Evolutionary conservation across 2,113 vertebrate genomes (phyloP), one percentile per base, ranked within the genome.

Genomic region (Lampris incognitus): DNA sequence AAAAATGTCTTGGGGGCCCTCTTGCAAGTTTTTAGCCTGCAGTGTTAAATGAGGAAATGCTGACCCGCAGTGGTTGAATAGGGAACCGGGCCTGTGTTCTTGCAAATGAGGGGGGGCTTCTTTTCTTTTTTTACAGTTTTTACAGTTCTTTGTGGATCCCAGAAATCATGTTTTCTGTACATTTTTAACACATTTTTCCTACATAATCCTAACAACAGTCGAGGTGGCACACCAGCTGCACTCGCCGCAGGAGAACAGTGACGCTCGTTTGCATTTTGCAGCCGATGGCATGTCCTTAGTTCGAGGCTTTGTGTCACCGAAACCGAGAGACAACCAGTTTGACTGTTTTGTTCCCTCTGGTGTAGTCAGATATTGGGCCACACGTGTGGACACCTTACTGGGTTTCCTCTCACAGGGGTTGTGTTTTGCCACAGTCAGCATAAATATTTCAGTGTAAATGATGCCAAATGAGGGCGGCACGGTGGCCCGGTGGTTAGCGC

Each of bases 31-130:
- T 63, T 46, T 72, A 48, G 38, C 48, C 51, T 65, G 38, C 60
- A 52, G 74, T 52, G 41, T 24, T 24, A 24, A 55, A 54, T 46
- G 2, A 63, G 78, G 62, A 83, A 85, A 88, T 79, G 82, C 81
- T 82, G 90, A 87, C 91, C 80, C 69, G 87, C 72, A 59, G 76
- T 89, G 93, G 85, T 61, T 40, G 66, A 62, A 66, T 59, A 63
- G 5, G 73, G 61, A 90, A 86, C 62, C 80, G 85, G 7, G 69
- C 51, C 44, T 69, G 24, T 60, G 41, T 59, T 48, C 40, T 48
- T 61, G 36, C 10, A 10, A 39, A 63, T 36, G 5, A 2, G 63
- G 13, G 2, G 24, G 24, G 24, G 24, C 24, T 24, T 24, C 24
- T 24, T 24, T 24, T 24, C 24, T 24, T 24, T 24, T 24, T 24